These are phyloP conservation scores for pig (Sus scrofa) DNA, from an alignment of 2,113 vertebrate species.

Conservation along the genomic window DNA sequence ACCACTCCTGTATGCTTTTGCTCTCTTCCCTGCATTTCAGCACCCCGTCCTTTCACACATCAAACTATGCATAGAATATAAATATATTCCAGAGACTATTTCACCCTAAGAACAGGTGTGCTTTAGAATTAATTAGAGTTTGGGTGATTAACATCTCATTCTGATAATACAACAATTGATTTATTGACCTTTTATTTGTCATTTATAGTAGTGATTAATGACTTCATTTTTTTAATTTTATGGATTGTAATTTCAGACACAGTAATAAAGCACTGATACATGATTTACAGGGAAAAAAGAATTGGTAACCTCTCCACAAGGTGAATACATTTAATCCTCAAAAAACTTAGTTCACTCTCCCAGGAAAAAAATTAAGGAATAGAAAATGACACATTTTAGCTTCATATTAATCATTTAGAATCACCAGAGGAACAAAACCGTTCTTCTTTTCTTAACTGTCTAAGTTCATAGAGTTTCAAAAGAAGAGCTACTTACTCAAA, in stretches of 20 bases:
- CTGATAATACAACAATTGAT: conserved; percentile 14
- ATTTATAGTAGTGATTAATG: conserved; percentile 29
- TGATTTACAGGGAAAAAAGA: conserved; percentile 14
- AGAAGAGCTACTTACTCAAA: background rate
- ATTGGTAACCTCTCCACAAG: background rate
- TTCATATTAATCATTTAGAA: conserved; percentile 31
- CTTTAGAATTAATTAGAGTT: conserved; percentile 10
- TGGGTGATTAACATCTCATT: background rate
- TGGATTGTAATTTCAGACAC: conserved; percentile 23
- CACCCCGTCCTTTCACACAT: background rate
- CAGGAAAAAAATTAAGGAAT: background rate
- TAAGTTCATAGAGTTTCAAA: background rate
- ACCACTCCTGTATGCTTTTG: background rate
- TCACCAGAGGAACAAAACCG: background rate
- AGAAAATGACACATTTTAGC: background rate
- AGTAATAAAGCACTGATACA: conserved; percentile 35
- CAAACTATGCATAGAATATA: background rate
- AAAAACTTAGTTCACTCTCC: background rate
- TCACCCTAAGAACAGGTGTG: background rate
- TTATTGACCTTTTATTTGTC: conserved; percentile 36
- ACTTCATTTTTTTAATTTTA: conserved; percentile 37
- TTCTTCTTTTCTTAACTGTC: background rate
- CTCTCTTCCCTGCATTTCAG: background rate
- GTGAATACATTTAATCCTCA: conserved; percentile 23
- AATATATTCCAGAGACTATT: background rate